Percentiles rank a stretch among this genome's conserved stretches.
phyloP scores from a whole-genome alignment of 37 sponge, comb jelly and placozoan genomes.

The Axinella damicornis region DNA sequence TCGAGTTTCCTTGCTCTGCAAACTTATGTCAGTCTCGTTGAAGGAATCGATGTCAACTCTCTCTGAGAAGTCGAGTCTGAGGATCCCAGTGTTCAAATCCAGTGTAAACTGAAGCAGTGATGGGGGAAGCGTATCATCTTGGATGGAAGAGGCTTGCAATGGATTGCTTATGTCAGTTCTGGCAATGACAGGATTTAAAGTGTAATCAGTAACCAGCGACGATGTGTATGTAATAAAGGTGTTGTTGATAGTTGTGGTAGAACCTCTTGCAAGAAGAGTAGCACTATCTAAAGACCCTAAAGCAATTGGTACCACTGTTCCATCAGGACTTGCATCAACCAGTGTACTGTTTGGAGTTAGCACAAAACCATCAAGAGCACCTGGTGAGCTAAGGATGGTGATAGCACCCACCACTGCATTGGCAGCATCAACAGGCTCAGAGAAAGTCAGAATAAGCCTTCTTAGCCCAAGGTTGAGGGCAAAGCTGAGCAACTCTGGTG shows the following conservation, averaged over 20 bases:
- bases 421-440: conserved; percentile 71
- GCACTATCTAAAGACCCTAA: conserved; percentile 47
- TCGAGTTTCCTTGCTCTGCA: conserved; percentile 58
- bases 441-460: conserved; percentile 76
- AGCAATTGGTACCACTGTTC: conserved; percentile 57
- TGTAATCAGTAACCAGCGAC: conserved; percentile 47
- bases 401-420: conserved; percentile 9
- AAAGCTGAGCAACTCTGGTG: conserved; percentile 60
- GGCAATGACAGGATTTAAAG: conserved; percentile 34
- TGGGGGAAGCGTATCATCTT: conserved; percentile 79
- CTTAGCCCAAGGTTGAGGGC: conserved; percentile 76
- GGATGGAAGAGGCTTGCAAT: conserved; percentile 57
- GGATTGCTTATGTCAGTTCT: neutral
- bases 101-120: conserved; percentile 75
- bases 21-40: conserved; percentile 48
- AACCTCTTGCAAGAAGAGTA: neutral
- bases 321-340: conserved; percentile 68
- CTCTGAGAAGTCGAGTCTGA: conserved; percentile 76
- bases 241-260: conserved; percentile 60
- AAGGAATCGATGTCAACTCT: conserved; percentile 48
- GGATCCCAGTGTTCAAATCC: conserved; percentile 73
- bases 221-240: conserved; percentile 64
- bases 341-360: conserved; percentile 35
- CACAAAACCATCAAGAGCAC: neutral
- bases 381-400: conserved; percentile 13